A percentile compares a stretch with the other conserved stretches of the same genome.
phyloP scores from a whole-genome alignment of 2,888 invertebrate species.

The Lutraria lutraria region DNA sequence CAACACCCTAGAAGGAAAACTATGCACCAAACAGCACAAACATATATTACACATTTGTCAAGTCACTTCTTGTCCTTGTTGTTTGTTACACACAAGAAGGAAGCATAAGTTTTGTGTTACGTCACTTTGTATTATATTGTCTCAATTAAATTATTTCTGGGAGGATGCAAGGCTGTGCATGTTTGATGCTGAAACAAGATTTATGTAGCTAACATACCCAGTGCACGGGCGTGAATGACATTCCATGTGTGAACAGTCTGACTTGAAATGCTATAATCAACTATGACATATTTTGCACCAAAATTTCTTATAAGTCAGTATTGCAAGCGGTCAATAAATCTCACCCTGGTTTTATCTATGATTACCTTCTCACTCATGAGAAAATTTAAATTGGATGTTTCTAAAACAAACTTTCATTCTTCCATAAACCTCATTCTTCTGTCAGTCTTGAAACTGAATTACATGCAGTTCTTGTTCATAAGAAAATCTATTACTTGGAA shows the following conservation, averaged over 20 bases:
- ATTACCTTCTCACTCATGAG: conserved; percentile 18
- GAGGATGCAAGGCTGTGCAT: too few relatives aligned
- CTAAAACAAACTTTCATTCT: conserved; percentile 27
- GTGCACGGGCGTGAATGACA: too few relatives aligned
- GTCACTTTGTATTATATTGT: too few relatives aligned
- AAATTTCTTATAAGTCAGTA: not conserved
- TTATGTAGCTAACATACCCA: too few relatives aligned
- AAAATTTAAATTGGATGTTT: conserved; percentile 25
- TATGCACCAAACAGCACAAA: not conserved
- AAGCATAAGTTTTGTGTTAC: too few relatives aligned
- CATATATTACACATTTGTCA: too few relatives aligned
- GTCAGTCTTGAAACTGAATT: conserved; percentile 13
- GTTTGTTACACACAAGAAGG: too few relatives aligned
- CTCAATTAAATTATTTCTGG: too few relatives aligned
- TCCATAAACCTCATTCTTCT: conserved; percentile 2
- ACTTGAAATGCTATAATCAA: not conserved
- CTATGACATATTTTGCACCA: conserved; percentile 10
- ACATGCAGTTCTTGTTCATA: conserved; percentile 17
- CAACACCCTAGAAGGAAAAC: not conserved
- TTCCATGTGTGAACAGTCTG: too few relatives aligned
- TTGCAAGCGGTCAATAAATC: conserved; percentile 10
- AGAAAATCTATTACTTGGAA: conserved; percentile 19
- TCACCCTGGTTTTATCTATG: not conserved
- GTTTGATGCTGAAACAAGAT: too few relatives aligned
- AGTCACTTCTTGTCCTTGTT: too few relatives aligned